phyloP scores from a whole-genome alignment of 2,888 invertebrate genomes.

The Sussaba pulchella region DNA sequence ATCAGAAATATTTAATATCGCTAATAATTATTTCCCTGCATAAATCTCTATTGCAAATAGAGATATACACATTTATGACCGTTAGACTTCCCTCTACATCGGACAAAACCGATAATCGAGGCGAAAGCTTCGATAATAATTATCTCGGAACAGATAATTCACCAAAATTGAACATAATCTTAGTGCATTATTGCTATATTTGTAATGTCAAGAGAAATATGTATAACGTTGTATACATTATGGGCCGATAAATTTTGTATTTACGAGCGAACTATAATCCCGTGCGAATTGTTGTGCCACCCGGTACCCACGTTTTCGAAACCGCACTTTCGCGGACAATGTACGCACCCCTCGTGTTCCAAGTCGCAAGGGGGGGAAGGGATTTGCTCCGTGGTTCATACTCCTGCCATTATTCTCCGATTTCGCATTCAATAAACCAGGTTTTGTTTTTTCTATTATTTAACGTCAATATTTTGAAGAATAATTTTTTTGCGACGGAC shows the following conservation, averaged over 20 bases:
- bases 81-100: too few species aligned
- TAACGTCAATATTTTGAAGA: too few species aligned
- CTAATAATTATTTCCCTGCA: too few species aligned
- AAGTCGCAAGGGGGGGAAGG: background rate
- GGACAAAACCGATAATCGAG: slow-evolving; percentile 19
- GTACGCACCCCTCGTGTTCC: background rate
- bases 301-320: slow-evolving; percentile 30
- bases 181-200: background rate
- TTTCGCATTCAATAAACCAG: slow-evolving; percentile 2
- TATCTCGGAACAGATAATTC: too few species aligned
- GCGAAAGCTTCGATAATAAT: slow-evolving; percentile 4
- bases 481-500: too few species aligned
- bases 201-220: background rate
- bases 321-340: slow-evolving; percentile 26
- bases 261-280: background rate
- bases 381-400: background rate
- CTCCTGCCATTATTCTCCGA: slow-evolving; percentile 6
- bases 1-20: too few species aligned
- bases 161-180: too few species aligned
- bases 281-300: slow-evolving; percentile 24
- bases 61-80: too few species aligned
- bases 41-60: too few species aligned
- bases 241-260: slow-evolving; percentile 28
- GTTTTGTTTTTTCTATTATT: too few species aligned
- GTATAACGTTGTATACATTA: background rate